Evolutionary conservation across 2,888 invertebrate genomes (phyloP), one percentile per base, ranked within the genome.

Genomic region (Stenolophus ochropezus): DNA sequence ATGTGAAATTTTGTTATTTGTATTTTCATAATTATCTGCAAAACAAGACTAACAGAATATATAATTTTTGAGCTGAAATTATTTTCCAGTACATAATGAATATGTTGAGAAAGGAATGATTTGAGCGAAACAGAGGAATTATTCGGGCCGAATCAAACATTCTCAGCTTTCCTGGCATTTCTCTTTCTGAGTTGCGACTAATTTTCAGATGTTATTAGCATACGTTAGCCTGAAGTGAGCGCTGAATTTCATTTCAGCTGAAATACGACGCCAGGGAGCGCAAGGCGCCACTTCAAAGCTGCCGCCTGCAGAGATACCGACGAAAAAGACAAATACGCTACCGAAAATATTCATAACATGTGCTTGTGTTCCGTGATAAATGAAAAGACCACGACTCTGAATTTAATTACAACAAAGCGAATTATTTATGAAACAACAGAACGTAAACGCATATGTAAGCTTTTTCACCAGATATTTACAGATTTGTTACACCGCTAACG

Each of bases 341-440:
- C 74, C 74, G 53, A 74, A 74, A 74, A 74, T 74, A 74, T 74
- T 74, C 74, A 74, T 74, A 74, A 74, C 74, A 74, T 74, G 74
- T 74, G 74, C 74, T 74, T 53, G 49, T 23, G 74, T 49, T 74
- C 14, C 51, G 16, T 74, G 53, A 74, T 74, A 74, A 51, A 73
- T 49, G 47, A 74, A 74, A 73, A 74, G 74, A 74, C 74, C 51
- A 16, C 74, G 18, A 53, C 18, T 53, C 53, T 74, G 53, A 74
- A 74, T 74, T 42, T 74, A 51, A 74, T 74, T 74, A 53, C 25
- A 74, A 25, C 51, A 74, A 53, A 74, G 42, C 49, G 53, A 74
- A 74, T 42, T 74, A 74, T 74, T 53, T 53, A 53, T 74, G 51
- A 53, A 74, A 74, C 27, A 69, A 69, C 42, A 61, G 16, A 16